phyloP scores from a whole-genome alignment of 2,797 vertebrate species.

The Chromis chromis region DNA sequence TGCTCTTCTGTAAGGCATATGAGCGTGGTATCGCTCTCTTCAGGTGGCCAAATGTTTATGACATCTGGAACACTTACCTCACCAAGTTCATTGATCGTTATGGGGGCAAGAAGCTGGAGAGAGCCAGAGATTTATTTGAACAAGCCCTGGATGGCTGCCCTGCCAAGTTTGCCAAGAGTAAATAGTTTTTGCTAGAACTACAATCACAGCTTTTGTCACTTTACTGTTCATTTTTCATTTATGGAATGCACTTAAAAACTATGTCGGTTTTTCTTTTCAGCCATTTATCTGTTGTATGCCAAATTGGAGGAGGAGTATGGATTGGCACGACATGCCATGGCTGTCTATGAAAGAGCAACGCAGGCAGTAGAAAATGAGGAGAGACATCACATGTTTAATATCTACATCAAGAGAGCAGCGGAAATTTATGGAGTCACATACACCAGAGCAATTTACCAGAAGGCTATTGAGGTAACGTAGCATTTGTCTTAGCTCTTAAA shows the following conservation, averaged over 20 bases:
- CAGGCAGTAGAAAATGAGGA: constrained; percentile 89
- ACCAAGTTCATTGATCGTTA: constrained; percentile 95
- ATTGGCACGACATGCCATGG: constrained; percentile 94
- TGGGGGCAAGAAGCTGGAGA: constrained; percentile 94
- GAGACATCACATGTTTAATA: constrained; percentile 94
- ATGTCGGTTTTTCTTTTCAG: constrained; percentile 67
- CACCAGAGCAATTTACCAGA: constrained; percentile 94
- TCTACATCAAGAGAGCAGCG: constrained; percentile 94
- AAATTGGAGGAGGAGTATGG: constrained; percentile 94
- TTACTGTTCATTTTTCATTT: not conserved
- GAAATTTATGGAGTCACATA: constrained; percentile 96
- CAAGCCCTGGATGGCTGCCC: constrained; percentile 94
- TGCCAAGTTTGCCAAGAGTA: constrained; percentile 88
- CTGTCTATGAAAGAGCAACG: constrained; percentile 93
- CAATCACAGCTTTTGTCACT: not conserved
- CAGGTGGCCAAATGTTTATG: constrained; percentile 95
- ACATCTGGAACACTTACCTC: constrained; percentile 97
- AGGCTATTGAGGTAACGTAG: constrained; percentile 90
- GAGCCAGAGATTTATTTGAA: constrained; percentile 94
- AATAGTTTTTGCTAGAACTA: constrained; percentile 34
- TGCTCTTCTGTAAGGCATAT: constrained; percentile 84
- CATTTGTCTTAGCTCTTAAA: not conserved
- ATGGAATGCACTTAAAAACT: not conserved
- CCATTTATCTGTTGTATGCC: constrained; percentile 93
- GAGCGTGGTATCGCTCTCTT: constrained; percentile 96